Evolutionary conservation across 2,113 vertebrate genomes (phyloP), one percentile per base, ranked within the genome.

Genomic region (Silurus asotus): DNA sequence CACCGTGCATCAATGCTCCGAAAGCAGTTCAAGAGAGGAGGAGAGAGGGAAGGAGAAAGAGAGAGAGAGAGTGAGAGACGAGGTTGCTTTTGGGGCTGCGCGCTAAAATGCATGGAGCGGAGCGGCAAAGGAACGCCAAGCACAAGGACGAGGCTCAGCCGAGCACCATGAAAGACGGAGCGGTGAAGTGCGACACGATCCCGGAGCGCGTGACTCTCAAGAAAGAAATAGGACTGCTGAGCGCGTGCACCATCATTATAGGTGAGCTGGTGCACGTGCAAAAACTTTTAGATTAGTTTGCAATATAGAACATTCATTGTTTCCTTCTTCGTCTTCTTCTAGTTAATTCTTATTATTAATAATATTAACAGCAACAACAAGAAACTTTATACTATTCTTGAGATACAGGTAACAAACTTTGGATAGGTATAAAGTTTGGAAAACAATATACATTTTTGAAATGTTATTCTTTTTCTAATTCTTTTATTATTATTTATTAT

Each of bases 221-320:
- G 93, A 97, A 97, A 93, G 96, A 97, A 92, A 96, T 97, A 82
- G 96, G 96, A 81, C 93, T 97, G 72, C 85, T 96, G 88, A 97
- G 96, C 90, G 96, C 96, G 15, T 96, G 96, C 93, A 95, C 96
- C 90, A 96, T 97, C 92, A 97, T 97, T 83, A 96, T 97, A 92
- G 96, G 96, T 97, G 90, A 95, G 94, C 37, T 51, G 0, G 10
- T 17, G 15, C 53, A 83, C 20, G n/a, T 70, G 9, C 15, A 20
- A 48, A 83, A 83, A 37, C 49, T 72, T 70, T 61, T 61, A 45
- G 28, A 20, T 48, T 13, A 23, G 2, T 20, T 45, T 45, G 2
- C 2, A 59, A 79, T 3, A 4, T 1, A 45, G 23, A 5, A 49
- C 1, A 58, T 10, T 6, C 9, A 56, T 56, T 14, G 1, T 6